phyloP scores from a whole-genome alignment of 2,113 vertebrate species.

The Elaphurus davidianus region DNA sequence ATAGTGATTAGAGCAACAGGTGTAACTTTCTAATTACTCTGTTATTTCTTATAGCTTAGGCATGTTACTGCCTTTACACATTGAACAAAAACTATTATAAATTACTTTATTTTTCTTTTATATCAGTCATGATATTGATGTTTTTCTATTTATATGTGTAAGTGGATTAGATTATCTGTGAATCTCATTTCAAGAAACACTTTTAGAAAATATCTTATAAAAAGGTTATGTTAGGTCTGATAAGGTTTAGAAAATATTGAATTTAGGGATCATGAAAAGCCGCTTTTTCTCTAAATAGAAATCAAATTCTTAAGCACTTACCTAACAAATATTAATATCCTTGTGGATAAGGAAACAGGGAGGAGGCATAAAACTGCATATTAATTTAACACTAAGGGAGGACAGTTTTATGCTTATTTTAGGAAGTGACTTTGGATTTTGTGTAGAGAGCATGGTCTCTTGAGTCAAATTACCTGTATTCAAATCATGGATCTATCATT shows the following conservation, averaged over 20 bases:
- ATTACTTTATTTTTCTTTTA: neutral
- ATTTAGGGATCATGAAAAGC: neutral
- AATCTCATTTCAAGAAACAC: neutral
- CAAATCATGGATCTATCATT: neutral
- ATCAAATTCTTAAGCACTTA: neutral
- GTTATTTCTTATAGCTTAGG: neutral
- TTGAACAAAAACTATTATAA: neutral
- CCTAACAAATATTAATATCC: neutral
- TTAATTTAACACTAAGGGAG: neutral
- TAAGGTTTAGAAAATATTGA: neutral
- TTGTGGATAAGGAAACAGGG: neutral
- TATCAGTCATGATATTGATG: neutral
- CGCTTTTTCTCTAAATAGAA: neutral
- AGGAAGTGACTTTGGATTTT: neutral
- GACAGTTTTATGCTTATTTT: neutral
- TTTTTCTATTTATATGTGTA: neutral
- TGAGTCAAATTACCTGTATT: neutral
- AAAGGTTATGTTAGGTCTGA: neutral
- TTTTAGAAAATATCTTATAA: conserved; percentile 4
- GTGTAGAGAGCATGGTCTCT: neutral
- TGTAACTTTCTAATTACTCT: neutral
- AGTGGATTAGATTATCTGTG: neutral
- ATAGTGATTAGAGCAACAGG: neutral
- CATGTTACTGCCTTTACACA: neutral
- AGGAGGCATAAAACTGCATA: neutral